A percentile compares a stretch with the other conserved stretches of the same genome.
Evolutionary conservation across 2,797 vertebrate genomes (phyloP).

Genomic region (Rachycentron canadum): DNA sequence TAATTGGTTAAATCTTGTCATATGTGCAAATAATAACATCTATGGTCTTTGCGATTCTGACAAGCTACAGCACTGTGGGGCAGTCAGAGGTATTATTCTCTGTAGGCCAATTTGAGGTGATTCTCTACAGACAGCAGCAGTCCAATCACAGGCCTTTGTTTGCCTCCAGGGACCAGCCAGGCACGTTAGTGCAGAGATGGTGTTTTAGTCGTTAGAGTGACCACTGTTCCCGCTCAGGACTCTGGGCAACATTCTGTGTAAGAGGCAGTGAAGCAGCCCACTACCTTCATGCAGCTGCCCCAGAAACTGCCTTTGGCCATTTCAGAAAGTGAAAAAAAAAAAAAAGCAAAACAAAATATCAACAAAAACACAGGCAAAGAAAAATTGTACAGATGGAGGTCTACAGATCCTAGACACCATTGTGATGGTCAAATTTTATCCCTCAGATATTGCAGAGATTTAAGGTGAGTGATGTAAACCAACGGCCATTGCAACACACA

Average conservation of each 20-base stretch:
- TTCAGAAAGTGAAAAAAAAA: conserved; percentile 63
- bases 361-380: conserved; percentile 43
- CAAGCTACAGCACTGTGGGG: conserved; percentile 9
- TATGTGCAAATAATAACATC: conserved; percentile 54
- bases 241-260: conserved; percentile 61
- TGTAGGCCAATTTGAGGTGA: conserved; percentile 43
- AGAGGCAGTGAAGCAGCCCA: conserved; percentile 61
- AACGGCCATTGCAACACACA: not conserved
- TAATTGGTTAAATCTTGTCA: conserved; percentile 53
- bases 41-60: conserved; percentile 43
- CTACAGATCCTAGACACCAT: conserved; percentile 7
- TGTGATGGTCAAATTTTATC: conserved; percentile 13
- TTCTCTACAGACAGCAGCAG: conserved; percentile 52
- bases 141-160: conserved; percentile 57
- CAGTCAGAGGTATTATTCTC: conserved; percentile 34
- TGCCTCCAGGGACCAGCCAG: conserved; percentile 54
- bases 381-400: not conserved
- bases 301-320: conserved; percentile 60
- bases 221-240: conserved; percentile 57
- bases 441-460: not conserved
- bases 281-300: conserved; percentile 53
- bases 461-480: conserved; percentile 9
- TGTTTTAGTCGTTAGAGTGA: conserved; percentile 58
- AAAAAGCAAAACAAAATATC: conserved; percentile 72
- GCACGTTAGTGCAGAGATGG: conserved; percentile 44